Base-by-base conservation (phyloP, 2,113 vertebrate genomes). In the Talpa occidentalis region DNA sequence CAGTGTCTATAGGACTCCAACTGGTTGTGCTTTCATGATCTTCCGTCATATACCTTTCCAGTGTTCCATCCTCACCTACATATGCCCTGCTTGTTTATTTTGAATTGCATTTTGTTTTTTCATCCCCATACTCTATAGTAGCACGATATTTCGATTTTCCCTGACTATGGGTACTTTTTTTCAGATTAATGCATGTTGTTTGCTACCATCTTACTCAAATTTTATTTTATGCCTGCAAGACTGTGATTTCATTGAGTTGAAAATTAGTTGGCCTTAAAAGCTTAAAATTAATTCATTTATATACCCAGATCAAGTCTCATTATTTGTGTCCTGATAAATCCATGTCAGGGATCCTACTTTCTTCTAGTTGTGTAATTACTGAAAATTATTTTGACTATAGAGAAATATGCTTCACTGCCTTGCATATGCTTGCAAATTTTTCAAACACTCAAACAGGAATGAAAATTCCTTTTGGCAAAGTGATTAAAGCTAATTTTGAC, bases 401-500 rank as follows among this genome's bases (percentile, higher is more conserved):
- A 74, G 56, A 30, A 88, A 62, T 60, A 28, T 54, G 2, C 26
- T 80, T 66, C 40, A 35, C 0, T 60, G 52, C 32, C 12, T 35
- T 16, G 5, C 21, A 2, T 64, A 28, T 64, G 19, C 11, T 9
- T 81, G 35, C 35, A 56, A 35, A 82, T 37, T 64, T 89, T 94
- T 8, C 47, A 94, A 9, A 79, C 12, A 74, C 32, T 59, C 32
- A 74, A 21, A 62, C 37, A 83, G 24, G 17, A 72, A 84, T 32
- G 66, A 90, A 59, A 44, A 17, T 59, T 30, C n/a, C 22, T 70
- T 86, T 84, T 56, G 11, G 30, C 66, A 88, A 78, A 66, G 8
- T 28, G 24, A 72, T 67, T 89, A 30, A 60, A 79, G n/a, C 40
- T 90, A n/a, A 93, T 90, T 95, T 90, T 93, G 44, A 95, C 11